Evolutionary conservation across 1,140 invertebrate genomes (phyloP).

Genomic region (Tetragnatha versicolor): DNA sequence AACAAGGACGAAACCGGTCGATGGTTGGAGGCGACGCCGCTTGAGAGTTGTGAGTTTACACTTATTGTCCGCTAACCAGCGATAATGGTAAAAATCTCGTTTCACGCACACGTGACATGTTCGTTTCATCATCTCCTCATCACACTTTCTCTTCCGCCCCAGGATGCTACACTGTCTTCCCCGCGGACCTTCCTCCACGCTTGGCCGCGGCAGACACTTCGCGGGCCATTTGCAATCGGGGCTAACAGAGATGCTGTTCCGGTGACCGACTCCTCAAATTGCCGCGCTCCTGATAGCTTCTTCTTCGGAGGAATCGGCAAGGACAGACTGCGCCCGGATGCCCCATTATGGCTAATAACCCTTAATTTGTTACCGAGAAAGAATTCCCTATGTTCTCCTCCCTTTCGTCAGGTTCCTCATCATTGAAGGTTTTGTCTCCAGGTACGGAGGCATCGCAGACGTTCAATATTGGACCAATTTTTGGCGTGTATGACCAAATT

Average conservation of each 20-base stretch:
- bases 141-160: not conserved
- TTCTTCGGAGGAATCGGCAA: slow-evolving; percentile 49
- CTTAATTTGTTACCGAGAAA: slow-evolving; percentile 40
- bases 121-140: not conserved
- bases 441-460: too few species aligned
- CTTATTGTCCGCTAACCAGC: too few species aligned
- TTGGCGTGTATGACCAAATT: too few species aligned
- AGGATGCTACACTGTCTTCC: not conserved
- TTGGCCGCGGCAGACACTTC: slow-evolving; percentile 37
- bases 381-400: slow-evolving; percentile 2
- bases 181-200: not conserved
- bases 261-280: slow-evolving; percentile 23
- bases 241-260: slow-evolving; percentile 45
- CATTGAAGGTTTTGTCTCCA: not conserved
- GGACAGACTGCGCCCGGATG: slow-evolving; percentile 9
- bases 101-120: not conserved
- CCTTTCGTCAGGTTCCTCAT: not conserved
- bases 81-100: too few species aligned
- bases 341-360: slow-evolving; percentile 6
- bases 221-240: slow-evolving; percentile 44
- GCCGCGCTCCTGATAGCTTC: slow-evolving; percentile 6
- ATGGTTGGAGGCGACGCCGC: too few species aligned
- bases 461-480: too few species aligned
- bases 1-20: too few species aligned
- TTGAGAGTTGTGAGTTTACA: too few species aligned